Evolutionary conservation across 2,888 invertebrate species (phyloP).

Genomic region (Cinara cedri): DNA sequence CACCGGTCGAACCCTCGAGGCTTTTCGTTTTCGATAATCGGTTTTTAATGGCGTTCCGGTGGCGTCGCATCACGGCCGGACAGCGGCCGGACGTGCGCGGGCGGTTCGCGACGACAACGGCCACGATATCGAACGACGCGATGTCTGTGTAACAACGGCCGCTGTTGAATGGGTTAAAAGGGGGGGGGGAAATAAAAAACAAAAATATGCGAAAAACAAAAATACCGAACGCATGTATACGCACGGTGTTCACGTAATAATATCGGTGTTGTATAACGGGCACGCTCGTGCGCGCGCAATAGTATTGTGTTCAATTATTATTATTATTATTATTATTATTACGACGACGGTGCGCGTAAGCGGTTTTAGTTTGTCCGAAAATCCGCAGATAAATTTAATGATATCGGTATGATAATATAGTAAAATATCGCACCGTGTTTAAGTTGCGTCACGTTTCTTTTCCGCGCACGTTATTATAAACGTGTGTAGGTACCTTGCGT

Average conservation of each 20-base stretch:
- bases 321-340: too few species aligned
- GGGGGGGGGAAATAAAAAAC: background rate
- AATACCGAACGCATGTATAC: background rate
- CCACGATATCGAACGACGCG: slow-evolving; percentile 22
- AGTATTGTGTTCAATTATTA: too few species aligned
- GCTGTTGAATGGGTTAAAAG: too few species aligned
- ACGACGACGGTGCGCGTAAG: slow-evolving; percentile 1
- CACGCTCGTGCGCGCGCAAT: too few species aligned
- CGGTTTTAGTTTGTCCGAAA: slow-evolving; percentile 38
- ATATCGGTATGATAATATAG: background rate
- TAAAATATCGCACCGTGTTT: background rate
- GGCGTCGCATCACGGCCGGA: too few species aligned
- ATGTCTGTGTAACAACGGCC: too few species aligned
- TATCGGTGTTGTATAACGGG: too few species aligned
- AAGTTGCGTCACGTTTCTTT: background rate
- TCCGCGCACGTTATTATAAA: too few species aligned
- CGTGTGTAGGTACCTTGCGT: too few species aligned
- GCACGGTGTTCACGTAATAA: background rate
- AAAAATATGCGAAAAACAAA: background rate
- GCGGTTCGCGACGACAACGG: background rate
- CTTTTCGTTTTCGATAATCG: slow-evolving; percentile 40
- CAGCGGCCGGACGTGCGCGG: background rate
- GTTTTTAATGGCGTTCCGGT: slow-evolving; percentile 38
- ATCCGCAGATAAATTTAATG: slow-evolving; percentile 41
- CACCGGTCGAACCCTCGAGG: background rate